Percentiles rank a stretch among this genome's conserved stretches.
Evolutionary conservation across 2,888 invertebrate genomes (phyloP).

Genomic region (Microplitis manilae): DNA sequence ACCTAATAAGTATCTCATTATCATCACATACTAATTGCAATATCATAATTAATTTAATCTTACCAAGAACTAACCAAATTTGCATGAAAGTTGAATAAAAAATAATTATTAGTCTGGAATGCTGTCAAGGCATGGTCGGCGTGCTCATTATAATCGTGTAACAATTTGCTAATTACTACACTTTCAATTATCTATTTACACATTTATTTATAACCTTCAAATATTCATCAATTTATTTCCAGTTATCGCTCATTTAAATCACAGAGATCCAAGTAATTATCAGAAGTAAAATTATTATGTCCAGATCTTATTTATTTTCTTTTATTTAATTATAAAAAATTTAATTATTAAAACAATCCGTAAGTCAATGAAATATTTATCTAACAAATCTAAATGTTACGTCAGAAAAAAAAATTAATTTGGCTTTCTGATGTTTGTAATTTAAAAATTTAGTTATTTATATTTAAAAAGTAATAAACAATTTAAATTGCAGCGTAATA

Average conservation of each 20-base stretch:
- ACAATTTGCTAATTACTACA: not conserved
- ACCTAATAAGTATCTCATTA: not conserved
- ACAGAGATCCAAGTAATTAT: not conserved
- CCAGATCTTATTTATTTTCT: not conserved
- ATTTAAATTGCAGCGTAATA: slow-evolving; percentile 44
- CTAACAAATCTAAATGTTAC: not conserved
- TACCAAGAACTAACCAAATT: not conserved
- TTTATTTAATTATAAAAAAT: not conserved
- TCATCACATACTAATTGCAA: not conserved
- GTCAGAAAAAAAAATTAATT: slow-evolving; percentile 13
- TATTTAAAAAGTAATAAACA: not conserved
- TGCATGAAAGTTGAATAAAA: slow-evolving; percentile 14
- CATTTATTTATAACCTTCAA: slow-evolving; percentile 35
- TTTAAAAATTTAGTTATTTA: slow-evolving; percentile 7
- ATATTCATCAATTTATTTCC: not conserved
- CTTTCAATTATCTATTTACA: slow-evolving; percentile 47
- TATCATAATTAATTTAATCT: not conserved
- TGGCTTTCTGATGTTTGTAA: not conserved
- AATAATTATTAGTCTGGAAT: slow-evolving; percentile 30
- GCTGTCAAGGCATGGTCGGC: slow-evolving; percentile 61
- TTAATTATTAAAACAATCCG: not conserved
- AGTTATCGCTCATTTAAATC: not conserved
- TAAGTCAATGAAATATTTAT: not conserved
- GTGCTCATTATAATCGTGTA: slow-evolving; percentile 41
- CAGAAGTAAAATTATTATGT: not conserved